phyloP scores from a whole-genome alignment of 2,888 invertebrate genomes.

The Chaetoderma sp. region DNA sequence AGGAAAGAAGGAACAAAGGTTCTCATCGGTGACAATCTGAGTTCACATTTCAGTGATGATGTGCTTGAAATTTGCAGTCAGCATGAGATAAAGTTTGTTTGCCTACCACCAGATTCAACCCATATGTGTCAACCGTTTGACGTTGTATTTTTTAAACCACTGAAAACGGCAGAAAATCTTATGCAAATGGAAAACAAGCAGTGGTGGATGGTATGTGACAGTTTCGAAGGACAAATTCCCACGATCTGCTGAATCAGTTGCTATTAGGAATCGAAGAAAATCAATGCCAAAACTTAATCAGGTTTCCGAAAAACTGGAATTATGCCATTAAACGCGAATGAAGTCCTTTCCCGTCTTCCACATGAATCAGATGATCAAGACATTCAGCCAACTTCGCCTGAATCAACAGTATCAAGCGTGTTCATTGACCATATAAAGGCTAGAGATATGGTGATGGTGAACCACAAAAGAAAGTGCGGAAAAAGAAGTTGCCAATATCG shows the following conservation, averaged over 20 bases:
- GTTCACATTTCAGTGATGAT: conserved; percentile 21
- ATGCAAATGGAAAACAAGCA: not conserved
- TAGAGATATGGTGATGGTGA: no score
- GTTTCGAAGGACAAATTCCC: not conserved
- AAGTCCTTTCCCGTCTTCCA: not conserved
- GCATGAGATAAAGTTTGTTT: not conserved
- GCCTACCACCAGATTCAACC: not conserved
- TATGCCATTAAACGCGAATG: not conserved
- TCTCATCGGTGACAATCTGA: conserved; percentile 67
- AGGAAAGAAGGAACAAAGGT: conserved; percentile 55
- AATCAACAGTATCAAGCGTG: no score
- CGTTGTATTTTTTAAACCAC: not conserved
- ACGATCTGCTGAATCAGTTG: no score
- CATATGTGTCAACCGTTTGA: not conserved
- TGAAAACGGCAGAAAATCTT: not conserved
- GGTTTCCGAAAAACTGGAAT: not conserved
- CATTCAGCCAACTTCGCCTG: no score
- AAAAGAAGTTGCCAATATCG: no score
- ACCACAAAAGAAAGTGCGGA: no score
- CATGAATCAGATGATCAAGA: not conserved
- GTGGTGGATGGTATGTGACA: not conserved
- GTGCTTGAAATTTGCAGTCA: not conserved
- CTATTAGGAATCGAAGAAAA: no score
- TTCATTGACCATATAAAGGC: no score
- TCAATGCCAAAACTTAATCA: no score